Base-by-base conservation (phyloP, 2,797 vertebrate species). In the Ceryle rudis region DNA sequence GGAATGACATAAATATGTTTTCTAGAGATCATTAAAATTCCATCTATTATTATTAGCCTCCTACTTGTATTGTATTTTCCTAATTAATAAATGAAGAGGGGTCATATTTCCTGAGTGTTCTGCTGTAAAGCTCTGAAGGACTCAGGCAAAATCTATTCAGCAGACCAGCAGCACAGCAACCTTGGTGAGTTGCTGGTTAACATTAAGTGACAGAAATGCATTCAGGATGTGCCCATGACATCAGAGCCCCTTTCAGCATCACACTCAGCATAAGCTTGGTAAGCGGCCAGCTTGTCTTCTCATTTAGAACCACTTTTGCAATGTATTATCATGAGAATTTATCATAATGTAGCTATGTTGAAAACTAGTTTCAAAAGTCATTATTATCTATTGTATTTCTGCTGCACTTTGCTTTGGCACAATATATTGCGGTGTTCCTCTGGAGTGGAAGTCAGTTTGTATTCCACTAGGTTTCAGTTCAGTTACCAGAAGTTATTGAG, bases 291-390 rank as follows among this genome's bases (percentile, higher is more conserved):
- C 25, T 41, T 8, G 0, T 16, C 8, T 33, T 79, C 58, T 87
- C 41, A 10, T 73, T 67, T 54, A 49, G 33, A 84, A 57, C 23
- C 62, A 44, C 66, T 49, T 81, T 37, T 71, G 70, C 44, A 67
- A 54, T 5, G 13, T 52, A 26, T 10, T 70, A 51, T 25, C 74
- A 75, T 39, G 71, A 87, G 94, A 94, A 90, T 41, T 64, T 35
- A 72, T 70, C 69, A 21, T 37, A 66, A 47, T 29, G 16, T 49
- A 80, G 31, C 35, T 83, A 4, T 57, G 51, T 54, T 47, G 42
- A 95, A 80, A 83, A 86, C 18, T 42, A 61, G 33, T 72, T 51
- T 89, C 78, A 91, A 75, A 94, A 94, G 54, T 88, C n/a, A 13
- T 78, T 71, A 58, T 25, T 71, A 69, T 28, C 60, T 85, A 25